Conservation (phyloP, 2,797 vertebrate genomes). For the Sebastes minor region DNA sequence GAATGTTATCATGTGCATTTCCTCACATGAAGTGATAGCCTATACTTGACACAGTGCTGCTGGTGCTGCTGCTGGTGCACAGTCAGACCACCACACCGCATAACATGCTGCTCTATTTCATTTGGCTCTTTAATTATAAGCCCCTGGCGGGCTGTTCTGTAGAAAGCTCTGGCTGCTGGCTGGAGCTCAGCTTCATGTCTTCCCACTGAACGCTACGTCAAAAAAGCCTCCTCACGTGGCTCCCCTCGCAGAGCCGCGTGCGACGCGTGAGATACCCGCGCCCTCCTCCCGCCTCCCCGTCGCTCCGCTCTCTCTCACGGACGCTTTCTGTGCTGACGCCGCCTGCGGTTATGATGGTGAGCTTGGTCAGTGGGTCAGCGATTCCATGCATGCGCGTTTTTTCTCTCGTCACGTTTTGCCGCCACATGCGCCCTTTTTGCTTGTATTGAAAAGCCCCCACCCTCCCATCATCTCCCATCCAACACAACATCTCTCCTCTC, state of each 20-base stretch:
- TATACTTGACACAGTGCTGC: slow-evolving; percentile 11
- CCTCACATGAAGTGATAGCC: not conserved
- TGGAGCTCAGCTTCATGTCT: slow-evolving; percentile 48
- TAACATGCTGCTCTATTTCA: slow-evolving; percentile 58
- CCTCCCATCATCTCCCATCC: too few relatives aligned
- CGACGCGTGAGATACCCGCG: slow-evolving; percentile 77
- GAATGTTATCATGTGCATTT: not conserved
- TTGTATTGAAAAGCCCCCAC: not conserved
- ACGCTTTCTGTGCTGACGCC: slow-evolving; percentile 56
- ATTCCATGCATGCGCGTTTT: slow-evolving; percentile 66
- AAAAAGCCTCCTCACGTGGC: slow-evolving; percentile 80
- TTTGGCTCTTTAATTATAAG: slow-evolving; percentile 51
- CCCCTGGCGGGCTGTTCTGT: slow-evolving; percentile 32
- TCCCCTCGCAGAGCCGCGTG: slow-evolving; percentile 79
- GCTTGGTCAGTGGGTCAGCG: slow-evolving; percentile 87
- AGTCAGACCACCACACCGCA: slow-evolving; percentile 24
- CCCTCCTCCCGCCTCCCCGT: slow-evolving; percentile 47
- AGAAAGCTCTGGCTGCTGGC: slow-evolving; percentile 14
- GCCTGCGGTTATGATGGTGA: slow-evolving; percentile 66
- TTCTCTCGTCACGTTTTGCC: slow-evolving; percentile 78
- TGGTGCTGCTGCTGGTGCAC: slow-evolving; percentile 15
- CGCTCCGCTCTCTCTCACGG: slow-evolving; percentile 47
- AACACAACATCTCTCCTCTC: not conserved
- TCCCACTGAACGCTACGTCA: slow-evolving; percentile 59
- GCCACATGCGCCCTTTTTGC: slow-evolving; percentile 64